A percentile compares a stretch with the other conserved stretches of the same genome.
phyloP scores from a whole-genome alignment of 2,113 vertebrate species.

The Halichoerus grypus region DNA sequence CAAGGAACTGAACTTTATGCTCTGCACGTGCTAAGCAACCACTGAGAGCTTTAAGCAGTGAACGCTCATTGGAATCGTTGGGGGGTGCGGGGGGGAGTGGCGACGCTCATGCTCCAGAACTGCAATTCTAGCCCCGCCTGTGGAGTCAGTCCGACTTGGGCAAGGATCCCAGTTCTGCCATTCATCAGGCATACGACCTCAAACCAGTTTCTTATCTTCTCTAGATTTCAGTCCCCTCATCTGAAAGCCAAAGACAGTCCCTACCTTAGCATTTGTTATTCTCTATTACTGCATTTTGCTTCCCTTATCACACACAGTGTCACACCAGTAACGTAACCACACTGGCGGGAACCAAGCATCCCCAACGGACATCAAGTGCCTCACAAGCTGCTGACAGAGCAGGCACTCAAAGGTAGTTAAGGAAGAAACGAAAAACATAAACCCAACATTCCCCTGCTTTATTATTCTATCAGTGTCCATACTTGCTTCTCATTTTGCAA shows the following conservation, averaged over 20 bases:
- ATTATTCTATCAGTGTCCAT: background rate
- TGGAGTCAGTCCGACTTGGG: background rate
- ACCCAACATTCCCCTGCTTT: background rate
- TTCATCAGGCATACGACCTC: background rate
- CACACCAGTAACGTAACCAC: background rate
- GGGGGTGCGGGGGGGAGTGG: too few relatives aligned
- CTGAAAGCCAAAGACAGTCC: background rate
- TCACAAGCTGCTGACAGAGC: background rate
- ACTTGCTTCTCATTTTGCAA: background rate
- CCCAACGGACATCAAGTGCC: background rate
- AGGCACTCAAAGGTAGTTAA: background rate
- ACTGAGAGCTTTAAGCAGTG: background rate
- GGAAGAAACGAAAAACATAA: background rate
- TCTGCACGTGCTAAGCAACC: background rate
- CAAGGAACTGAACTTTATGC: background rate
- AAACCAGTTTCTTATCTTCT: background rate
- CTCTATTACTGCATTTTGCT: background rate
- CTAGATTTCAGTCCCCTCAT: background rate
- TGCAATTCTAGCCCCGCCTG: background rate
- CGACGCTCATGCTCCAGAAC: too few relatives aligned
- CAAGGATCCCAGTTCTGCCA: background rate
- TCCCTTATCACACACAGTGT: background rate
- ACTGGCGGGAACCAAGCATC: too few relatives aligned
- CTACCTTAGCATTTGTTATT: background rate
- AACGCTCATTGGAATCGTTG: background rate